Evolutionary conservation across 1,140 invertebrate species (phyloP), one percentile per base, ranked within the genome.

Genomic region (Drosophila biarmipes): DNA sequence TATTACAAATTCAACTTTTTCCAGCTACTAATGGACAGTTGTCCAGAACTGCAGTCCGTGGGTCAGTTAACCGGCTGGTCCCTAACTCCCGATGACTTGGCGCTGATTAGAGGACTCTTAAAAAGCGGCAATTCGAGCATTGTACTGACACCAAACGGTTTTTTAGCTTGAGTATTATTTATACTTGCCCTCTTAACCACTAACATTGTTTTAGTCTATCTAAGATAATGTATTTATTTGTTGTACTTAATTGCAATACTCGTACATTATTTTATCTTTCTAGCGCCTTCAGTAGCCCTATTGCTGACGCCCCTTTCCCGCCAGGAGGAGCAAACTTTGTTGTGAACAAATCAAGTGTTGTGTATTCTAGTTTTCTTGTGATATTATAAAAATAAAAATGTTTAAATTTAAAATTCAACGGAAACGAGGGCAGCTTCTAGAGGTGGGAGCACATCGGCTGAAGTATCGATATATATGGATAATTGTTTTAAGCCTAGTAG

Each of bases 51-150:
- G 40, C 93, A 93, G 72, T 93, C 93, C 48, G 87, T 95, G 6
- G 95, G 94, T 0, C 93, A 95, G 73, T 72, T 95, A 11, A 94
- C 93, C 35, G 94, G 94, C 11, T 95, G 95, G 95, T 92, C 93
- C 38, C 91, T 94, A 35, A 93, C 93, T 0, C 93, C 94, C 3
- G 94, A 95, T 69, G 94, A 95, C 62, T 93, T 95, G 80, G 94
- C 95, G 81, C 80, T 94, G 5, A 93, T 95, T 74, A 92, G 94
- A 59, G 93, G 94, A 12, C 92, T 95, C 34, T 93, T 95, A 7
- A 94, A 93, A n/a, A 94, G 94, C 66, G 94, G 93, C 31, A 94
- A 94, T 66, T 94, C 93, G 8, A 93, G 94, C 68, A 87, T 94
- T 58, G 92, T 94, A 62, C 90, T 94, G 57, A 93, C 93, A 51